These are phyloP conservation scores for Omphaloscelis lunosa DNA, from an alignment of 2,888 invertebrate species.

Conservation along the genomic window DNA sequence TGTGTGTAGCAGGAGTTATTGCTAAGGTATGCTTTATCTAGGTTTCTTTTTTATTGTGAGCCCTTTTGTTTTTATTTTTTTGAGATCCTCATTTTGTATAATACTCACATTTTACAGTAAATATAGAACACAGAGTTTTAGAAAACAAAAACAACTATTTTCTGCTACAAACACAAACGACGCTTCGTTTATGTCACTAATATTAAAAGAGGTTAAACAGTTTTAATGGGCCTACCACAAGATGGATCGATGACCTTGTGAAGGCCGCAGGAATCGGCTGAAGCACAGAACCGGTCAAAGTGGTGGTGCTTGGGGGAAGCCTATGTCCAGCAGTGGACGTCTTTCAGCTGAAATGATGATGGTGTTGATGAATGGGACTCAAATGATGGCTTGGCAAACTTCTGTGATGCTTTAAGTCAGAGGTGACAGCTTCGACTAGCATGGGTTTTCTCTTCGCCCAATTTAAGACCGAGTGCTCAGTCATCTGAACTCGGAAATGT, in stretches of 20 bases:
- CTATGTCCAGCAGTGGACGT: too few species aligned
- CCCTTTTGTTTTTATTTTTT: background rate
- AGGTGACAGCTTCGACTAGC: background rate
- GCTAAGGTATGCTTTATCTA: slow-evolving; percentile 1
- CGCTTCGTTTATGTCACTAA: too few species aligned
- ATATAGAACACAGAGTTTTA: too few species aligned
- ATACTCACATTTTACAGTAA: background rate
- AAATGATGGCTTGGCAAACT: background rate
- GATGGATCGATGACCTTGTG: too few species aligned
- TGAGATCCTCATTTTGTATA: background rate
- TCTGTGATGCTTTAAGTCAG: background rate
- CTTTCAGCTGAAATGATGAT: too few species aligned
- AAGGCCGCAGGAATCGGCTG: too few species aligned
- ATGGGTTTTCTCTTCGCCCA: background rate
- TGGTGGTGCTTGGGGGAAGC: too few species aligned
- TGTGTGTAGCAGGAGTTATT: slow-evolving; percentile 4
- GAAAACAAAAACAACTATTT: too few species aligned
- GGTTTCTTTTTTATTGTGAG: slow-evolving; percentile 15
- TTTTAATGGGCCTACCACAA: too few species aligned
- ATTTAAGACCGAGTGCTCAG: background rate
- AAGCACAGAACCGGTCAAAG: too few species aligned
- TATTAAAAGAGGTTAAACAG: too few species aligned
- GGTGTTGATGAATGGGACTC: background rate
- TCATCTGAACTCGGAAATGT: background rate
- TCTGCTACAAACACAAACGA: too few species aligned